A percentile compares a stretch with the other conserved stretches of the same genome.
These are phyloP conservation scores for Onthophagus taurus DNA, from an alignment of 1,140 invertebrate genomes.

Conservation along the genomic window DNA sequence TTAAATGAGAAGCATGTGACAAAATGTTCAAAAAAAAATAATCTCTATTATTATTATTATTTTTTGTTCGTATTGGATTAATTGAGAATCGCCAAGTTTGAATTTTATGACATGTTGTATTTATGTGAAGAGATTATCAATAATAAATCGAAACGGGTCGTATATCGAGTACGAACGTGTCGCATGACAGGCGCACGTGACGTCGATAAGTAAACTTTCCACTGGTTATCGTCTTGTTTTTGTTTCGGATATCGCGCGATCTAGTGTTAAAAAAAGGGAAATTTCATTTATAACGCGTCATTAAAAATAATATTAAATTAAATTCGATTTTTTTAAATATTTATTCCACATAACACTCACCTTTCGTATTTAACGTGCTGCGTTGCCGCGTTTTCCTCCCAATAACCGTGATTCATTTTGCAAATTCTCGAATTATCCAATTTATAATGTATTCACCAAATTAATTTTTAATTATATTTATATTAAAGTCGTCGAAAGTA, in stretches of 20 bases:
- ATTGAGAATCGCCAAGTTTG: too few relatives aligned
- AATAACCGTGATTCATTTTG: conserved; percentile 9
- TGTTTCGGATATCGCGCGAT: too few relatives aligned
- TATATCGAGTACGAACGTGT: background rate
- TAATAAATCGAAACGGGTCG: too few relatives aligned
- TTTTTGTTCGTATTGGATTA: too few relatives aligned
- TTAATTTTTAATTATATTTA: too few relatives aligned
- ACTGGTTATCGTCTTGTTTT: conserved; percentile 2
- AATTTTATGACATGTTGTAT: too few relatives aligned
- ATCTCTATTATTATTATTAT: too few relatives aligned
- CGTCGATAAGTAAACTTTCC: background rate
- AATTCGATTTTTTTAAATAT: background rate
- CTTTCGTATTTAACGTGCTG: conserved; percentile 12
- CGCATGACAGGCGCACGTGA: background rate
- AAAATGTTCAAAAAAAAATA: too few relatives aligned
- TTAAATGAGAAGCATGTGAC: too few relatives aligned
- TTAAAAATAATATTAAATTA: background rate
- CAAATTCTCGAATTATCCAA: too few relatives aligned
- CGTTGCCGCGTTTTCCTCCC: conserved; percentile 9
- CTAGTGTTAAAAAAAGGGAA: background rate
- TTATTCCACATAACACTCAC: background rate
- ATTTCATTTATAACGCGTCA: background rate
- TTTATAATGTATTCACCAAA: too few relatives aligned
- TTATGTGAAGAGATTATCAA: too few relatives aligned
- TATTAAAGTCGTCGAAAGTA: background rate